Base-by-base conservation (phyloP, 2,797 vertebrate genomes). In the Clarias laeviceps region DNA sequence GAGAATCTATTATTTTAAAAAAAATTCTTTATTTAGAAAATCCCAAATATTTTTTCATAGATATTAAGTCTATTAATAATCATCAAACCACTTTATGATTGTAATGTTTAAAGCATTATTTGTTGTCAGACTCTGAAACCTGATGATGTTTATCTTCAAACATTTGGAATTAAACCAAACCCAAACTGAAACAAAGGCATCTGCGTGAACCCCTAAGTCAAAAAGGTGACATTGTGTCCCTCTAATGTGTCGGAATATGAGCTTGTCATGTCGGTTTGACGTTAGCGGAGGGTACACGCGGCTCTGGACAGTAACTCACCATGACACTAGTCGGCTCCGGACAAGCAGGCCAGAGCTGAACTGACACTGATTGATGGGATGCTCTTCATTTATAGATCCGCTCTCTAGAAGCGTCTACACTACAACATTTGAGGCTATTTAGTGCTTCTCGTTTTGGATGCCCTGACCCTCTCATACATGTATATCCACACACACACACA, bases 331-430 rank as follows among this genome's bases (percentile, higher is more conserved):
- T 96, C 96, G 96, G 96, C 96, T 95, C 95, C 94, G 94, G 97
- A 96, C 96, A 94, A 94, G 93, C 95, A 93, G 95, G 95, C 93
- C 96, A 95, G 95, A 95, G 95, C 92, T 94, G 93, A 94, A 96
- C 95, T 97, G 97, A 97, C 97, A 96, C 96, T 98, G 98, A 98
- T 95, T 98, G 97, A 98, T 96, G 85, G 96, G 96, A 96, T 95
- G 96, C 95, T 97, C 95, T 95, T 97, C 96, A 96, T 96, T 96
- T 96, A 96, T 93, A 95, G 96, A 97, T 95, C 95, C 93, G 91
- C 82, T 93, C 77, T 94, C 93, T 93, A 91, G 92, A 93, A 95
- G 93, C 94, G 92, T 91, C 92, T 92, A 90, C 0, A 45, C 89
- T 86, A 90, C 92, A 90, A 89, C 92, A 92, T 94, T 91, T 2